phyloP scores from a whole-genome alignment of 2,797 vertebrate species.

The Myripristis murdjan region DNA sequence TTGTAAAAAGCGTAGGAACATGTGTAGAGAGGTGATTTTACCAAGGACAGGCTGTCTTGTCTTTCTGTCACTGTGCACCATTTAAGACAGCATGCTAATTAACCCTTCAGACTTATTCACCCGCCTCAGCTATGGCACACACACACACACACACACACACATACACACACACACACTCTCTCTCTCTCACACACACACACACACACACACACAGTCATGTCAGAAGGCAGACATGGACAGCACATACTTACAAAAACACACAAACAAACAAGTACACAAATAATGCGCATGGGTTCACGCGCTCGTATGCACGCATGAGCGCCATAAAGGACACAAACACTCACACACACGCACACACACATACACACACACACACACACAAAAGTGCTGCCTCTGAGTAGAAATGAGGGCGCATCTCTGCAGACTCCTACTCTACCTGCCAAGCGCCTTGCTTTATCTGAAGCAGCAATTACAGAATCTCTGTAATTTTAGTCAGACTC shows the following conservation, averaged over 20 bases:
- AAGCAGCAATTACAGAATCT: constrained; percentile 82
- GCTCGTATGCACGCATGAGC: constrained; percentile 58
- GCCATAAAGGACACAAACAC: constrained; percentile 57
- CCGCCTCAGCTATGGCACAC: neutral
- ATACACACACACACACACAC: constrained; percentile 15
- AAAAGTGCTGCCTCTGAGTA: constrained; percentile 48
- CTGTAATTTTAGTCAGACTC: constrained; percentile 77
- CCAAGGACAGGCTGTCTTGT: constrained; percentile 79
- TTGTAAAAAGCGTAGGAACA: constrained; percentile 38
- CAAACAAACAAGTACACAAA: constrained; percentile 50
- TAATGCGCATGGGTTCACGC: constrained; percentile 4
- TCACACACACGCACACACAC: constrained; percentile 21
- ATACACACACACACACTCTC: no score
- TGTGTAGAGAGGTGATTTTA: constrained; percentile 77
- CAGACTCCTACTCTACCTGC: constrained; percentile 83
- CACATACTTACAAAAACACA: constrained; percentile 12
- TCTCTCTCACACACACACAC: no score
- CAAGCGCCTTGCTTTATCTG: constrained; percentile 75
- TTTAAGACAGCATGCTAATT: constrained; percentile 82
- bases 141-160: constrained; percentile 10
- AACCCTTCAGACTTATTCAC: constrained; percentile 80
- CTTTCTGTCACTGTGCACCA: constrained; percentile 77
- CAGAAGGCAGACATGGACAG: constrained; percentile 22
- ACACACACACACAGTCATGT: constrained; percentile 38
- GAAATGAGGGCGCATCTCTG: constrained; percentile 83